Evolutionary conservation across 1,140 invertebrate species (phyloP), one percentile per base, ranked within the genome.

Genomic region (Harpegnathos saltator): DNA sequence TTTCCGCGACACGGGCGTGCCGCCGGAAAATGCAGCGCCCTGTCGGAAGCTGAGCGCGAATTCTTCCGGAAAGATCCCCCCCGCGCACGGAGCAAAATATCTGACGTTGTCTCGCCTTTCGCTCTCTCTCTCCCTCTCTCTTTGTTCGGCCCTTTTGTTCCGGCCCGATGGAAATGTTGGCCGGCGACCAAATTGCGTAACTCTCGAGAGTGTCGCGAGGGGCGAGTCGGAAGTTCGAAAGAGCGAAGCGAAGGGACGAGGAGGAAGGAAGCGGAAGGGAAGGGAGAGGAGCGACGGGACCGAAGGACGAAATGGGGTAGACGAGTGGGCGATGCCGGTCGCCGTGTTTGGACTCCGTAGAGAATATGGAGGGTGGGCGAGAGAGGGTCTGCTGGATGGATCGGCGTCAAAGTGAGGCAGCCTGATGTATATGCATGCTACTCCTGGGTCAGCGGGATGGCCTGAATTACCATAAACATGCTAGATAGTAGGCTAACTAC

Each of bases 341-440:
- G 56, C 38, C 38, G 48, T 87, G 86, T 88, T 88, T 88, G 82
- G 85, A 66, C 86, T 87, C 69, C 52, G 63, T 56, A 58, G 85
- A 82, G 85, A 82, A 72, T 82, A 68, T 68, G 65, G 75, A 82
- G 85, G 71, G 72, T 73, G 61, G 22, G 62, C 54, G 61, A 80
- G 81, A 80, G 81, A 52, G 75, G 66, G 63, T 73, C 1, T 33
- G 85, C 83, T 74, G 87, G 86, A 85, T 73, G 68, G 85, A 88
- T 89, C 83, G 85, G 86, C 90, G 87, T 91, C 91, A 91, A 91
- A 91, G 90, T 83, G 87, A 87, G 85, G 87, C 80, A 84, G 72
- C 69, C 85, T 88, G 89, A 91, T 91, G 91, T 91, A 91, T 91
- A 91, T 91, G 91, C 90, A 91, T 91, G 89, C 83, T 89, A 85